Conservation (phyloP, 2,888 invertebrate genomes). For the Leucophenga maculata region DNA sequence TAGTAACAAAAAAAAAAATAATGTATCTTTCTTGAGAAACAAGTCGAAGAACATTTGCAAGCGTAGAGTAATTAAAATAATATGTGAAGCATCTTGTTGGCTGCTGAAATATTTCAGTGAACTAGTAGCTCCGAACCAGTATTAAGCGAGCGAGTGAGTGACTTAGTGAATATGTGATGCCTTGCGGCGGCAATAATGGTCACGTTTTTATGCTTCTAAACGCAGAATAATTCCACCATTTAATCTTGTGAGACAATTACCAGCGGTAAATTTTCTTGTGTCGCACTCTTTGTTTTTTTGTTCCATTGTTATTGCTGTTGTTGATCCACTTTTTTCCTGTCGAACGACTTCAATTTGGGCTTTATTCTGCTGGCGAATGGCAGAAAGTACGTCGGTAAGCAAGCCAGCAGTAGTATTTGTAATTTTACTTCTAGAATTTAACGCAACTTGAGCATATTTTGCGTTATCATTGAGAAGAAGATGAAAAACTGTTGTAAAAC, state of each 20-base stretch:
- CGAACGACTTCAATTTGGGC: too few relatives aligned
- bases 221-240: slow-evolving; percentile 48
- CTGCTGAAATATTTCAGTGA: neutral
- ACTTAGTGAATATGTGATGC: neutral
- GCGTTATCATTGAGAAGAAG: slow-evolving; percentile 2
- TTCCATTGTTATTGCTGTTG: slow-evolving; percentile 30
- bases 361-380: slow-evolving; percentile 16
- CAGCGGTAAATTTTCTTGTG: slow-evolving; percentile 47
- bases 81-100: slow-evolving; percentile 1
- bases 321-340: slow-evolving; percentile 42
- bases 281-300: slow-evolving; percentile 23
- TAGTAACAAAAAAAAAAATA: too few relatives aligned
- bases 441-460: neutral
- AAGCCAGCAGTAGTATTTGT: slow-evolving; percentile 24
- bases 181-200: slow-evolving; percentile 41
- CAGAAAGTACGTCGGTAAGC: slow-evolving; percentile 2
- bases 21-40: slow-evolving; percentile 2
- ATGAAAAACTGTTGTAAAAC: too few relatives aligned
- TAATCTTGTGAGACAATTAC: slow-evolving; percentile 57
- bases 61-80: slow-evolving; percentile 1
- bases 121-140: too few relatives aligned
- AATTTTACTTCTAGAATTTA: slow-evolving; percentile 3
- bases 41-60: neutral
- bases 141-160: too few relatives aligned
- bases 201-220: slow-evolving; percentile 48